Evolutionary conservation across 2,797 vertebrate genomes (phyloP).

Genomic region (Protonibea diacanthus): DNA sequence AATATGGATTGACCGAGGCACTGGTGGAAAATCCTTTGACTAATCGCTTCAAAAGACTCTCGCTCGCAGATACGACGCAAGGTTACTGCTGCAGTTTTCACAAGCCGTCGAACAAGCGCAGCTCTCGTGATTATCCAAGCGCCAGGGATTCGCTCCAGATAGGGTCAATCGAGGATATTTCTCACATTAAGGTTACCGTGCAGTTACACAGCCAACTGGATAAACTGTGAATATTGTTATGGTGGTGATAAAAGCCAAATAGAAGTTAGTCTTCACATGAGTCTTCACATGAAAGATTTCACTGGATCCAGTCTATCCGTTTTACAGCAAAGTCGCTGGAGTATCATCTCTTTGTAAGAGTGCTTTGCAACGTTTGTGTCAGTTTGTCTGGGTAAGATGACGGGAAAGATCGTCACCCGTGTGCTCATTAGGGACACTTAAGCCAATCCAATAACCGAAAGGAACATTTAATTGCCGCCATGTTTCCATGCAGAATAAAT

Average conservation of each 20-base stretch:
- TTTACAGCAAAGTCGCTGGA: constrained; percentile 6
- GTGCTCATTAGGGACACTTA: constrained; percentile 3
- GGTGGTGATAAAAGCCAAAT: constrained; percentile 46
- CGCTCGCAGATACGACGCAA: constrained; percentile 32
- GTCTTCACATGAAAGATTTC: constrained; percentile 5
- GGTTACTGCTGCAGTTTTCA: constrained; percentile 47
- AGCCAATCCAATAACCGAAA: constrained; percentile 22
- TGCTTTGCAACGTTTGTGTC: background rate
- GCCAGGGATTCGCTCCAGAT: constrained; percentile 55
- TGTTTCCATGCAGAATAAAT: constrained; percentile 10
- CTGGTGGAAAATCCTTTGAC: constrained; percentile 65
- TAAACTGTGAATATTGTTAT: constrained; percentile 21
- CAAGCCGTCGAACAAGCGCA: constrained; percentile 42
- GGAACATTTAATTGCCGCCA: constrained; percentile 14
- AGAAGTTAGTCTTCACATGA: constrained; percentile 20
- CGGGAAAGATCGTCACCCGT: no score
- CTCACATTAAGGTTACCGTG: constrained; percentile 31
- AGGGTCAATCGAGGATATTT: constrained; percentile 52
- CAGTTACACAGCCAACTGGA: constrained; percentile 40
- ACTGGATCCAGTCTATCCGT: constrained; percentile 24
- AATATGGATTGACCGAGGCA: constrained; percentile 51
- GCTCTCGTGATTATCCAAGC: constrained; percentile 48
- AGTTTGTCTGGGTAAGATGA: constrained; percentile 7
- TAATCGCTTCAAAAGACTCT: constrained; percentile 64
- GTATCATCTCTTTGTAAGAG: constrained; percentile 1